Conservation (phyloP, 2,888 invertebrate genomes). For the Agriopis leucophaearia region DNA sequence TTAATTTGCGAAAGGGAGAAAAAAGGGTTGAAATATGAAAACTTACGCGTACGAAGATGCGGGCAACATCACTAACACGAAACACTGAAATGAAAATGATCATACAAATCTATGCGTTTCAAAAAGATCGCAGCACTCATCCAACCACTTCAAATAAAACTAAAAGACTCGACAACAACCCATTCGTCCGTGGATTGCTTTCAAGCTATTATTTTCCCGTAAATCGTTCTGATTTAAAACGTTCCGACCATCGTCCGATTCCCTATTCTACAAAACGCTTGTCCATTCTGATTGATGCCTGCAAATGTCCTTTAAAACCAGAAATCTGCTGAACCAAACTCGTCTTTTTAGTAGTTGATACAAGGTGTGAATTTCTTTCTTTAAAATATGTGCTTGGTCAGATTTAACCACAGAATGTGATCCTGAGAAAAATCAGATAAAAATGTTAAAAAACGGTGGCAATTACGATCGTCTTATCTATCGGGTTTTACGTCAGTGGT, state of each 20-base stretch:
- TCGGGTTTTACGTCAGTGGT: slow-evolving; percentile 56
- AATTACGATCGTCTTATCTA: slow-evolving; percentile 80
- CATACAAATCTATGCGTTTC: not conserved
- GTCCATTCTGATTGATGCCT: slow-evolving; percentile 82
- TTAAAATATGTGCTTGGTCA: slow-evolving; percentile 58
- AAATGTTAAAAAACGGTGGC: slow-evolving; percentile 81
- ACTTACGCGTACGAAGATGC: no score
- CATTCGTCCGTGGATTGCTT: slow-evolving; percentile 66
- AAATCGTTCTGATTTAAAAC: slow-evolving; percentile 81
- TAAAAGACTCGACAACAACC: slow-evolving; percentile 53
- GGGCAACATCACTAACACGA: no score
- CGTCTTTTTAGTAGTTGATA: slow-evolving; percentile 32
- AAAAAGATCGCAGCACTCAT: not conserved
- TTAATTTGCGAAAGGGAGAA: no score
- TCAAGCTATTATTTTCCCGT: slow-evolving; percentile 76
- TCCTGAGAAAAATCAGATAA: slow-evolving; percentile 77
- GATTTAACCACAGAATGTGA: slow-evolving; percentile 56
- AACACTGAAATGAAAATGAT: no score
- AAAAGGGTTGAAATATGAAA: no score
- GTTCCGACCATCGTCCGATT: slow-evolving; percentile 75
- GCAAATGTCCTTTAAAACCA: slow-evolving; percentile 57
- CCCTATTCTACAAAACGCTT: slow-evolving; percentile 81
- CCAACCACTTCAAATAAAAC: slow-evolving; percentile 29
- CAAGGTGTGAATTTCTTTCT: slow-evolving; percentile 52
- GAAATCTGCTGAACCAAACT: slow-evolving; percentile 36